phyloP scores from a whole-genome alignment of 2,888 invertebrate genomes.

The Polydrusus cervinus region DNA sequence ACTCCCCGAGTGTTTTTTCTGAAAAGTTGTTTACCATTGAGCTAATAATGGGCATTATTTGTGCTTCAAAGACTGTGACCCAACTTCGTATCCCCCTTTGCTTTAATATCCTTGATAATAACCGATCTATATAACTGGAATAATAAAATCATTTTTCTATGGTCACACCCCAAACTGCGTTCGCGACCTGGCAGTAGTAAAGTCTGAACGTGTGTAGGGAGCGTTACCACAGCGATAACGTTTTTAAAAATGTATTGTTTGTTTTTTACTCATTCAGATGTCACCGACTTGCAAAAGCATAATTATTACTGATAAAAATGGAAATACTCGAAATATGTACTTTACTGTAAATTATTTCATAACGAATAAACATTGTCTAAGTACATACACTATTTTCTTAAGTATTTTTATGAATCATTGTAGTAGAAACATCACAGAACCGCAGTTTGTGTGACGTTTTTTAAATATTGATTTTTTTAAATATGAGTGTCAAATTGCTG shows the following conservation, averaged over 20 bases:
- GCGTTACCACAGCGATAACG: neutral
- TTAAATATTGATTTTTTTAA: neutral
- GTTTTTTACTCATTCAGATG: neutral
- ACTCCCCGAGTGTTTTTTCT: too few species aligned
- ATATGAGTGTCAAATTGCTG: neutral
- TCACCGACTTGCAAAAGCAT: neutral
- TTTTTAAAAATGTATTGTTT: neutral
- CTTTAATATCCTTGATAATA: too few species aligned
- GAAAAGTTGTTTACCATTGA: too few species aligned
- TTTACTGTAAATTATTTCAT: slow-evolving; percentile 11
- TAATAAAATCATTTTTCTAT: too few species aligned
- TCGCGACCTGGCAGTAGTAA: neutral
- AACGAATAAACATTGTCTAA: neutral
- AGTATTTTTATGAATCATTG: slow-evolving; percentile 8
- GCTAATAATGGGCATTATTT: too few species aligned
- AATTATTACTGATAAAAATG: slow-evolving; percentile 1
- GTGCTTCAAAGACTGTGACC: too few species aligned
- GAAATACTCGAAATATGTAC: neutral
- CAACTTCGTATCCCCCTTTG: too few species aligned
- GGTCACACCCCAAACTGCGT: neutral
- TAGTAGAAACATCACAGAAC: neutral
- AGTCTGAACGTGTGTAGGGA: neutral
- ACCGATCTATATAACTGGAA: too few species aligned
- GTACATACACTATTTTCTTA: neutral
- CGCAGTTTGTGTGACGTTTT: neutral